Evolutionary conservation across 2,888 invertebrate species (phyloP), one percentile per base, ranked within the genome.

Genomic region (Artemia sinica): DNA sequence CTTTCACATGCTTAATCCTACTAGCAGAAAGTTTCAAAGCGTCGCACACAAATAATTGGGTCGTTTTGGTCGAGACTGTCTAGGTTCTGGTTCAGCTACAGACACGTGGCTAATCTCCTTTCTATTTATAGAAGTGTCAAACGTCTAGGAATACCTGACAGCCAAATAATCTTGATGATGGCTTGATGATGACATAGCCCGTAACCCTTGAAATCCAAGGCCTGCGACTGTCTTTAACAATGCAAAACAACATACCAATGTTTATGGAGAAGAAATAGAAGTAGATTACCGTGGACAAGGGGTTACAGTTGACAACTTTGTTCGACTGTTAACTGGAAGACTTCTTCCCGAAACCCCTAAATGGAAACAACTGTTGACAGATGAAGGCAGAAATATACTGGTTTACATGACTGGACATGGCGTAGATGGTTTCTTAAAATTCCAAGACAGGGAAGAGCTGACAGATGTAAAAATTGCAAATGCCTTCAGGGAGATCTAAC

Each of bases 121-220:
- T 98, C 97, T 0, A 92, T 98, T 72, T 99, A 99, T 77, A 85
- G 96, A 12, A 95, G 95, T 77, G 95, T 99, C 0, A 98, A 98
- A 79, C 83, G 97, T 14, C 82, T 99, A 6, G 98, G 97, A n/a
- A 97, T 98, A 74, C 97, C 97, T 0, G 97, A 98, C 78, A 82
- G 82, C 73, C 97, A 97, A 78, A 99, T 99, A 69, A 97, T 99
- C 73, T 79, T 99, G 69, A 98, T 99, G 98, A 87, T 99, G 72
- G 97, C 98, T n/a, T n/a, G n/a, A n/a, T 2, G 98, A 99, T 79
- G 97, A 98, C 76, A 97, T 98, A 94, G 97, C 98, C 0, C 99
- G 98, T 76, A 98, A 98, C 80, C 87, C 96, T 0, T 81, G 98
- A 72, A 99, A 99, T 80, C 97, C 98, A 0, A 83, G 93, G 12